These are phyloP conservation scores for Pardalotus punctatus DNA, from an alignment of 2,113 vertebrate species.

Conservation along the genomic window DNA sequence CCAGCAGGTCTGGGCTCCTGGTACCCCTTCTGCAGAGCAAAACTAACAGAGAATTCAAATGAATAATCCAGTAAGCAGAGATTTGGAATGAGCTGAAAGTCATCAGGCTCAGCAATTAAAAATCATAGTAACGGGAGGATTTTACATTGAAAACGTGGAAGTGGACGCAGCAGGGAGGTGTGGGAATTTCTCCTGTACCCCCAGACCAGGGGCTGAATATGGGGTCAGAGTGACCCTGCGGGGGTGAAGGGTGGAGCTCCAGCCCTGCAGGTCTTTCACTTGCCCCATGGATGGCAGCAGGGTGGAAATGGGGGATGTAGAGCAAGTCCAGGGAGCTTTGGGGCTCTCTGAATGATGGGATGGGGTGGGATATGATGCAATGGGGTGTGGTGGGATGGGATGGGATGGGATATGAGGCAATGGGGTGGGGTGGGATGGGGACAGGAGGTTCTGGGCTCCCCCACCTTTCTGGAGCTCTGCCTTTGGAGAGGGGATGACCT, in stretches of 20 bases:
- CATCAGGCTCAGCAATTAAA: not conserved
- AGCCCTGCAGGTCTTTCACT: not conserved
- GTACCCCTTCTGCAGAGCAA: not conserved
- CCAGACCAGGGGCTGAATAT: accelerated
- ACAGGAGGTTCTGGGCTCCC: accelerated
- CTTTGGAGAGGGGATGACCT: not conserved
- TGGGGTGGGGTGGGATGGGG: not conserved
- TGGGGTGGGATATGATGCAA: no score
- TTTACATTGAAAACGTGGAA: not conserved
- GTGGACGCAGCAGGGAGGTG: not conserved
- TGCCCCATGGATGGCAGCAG: not conserved
- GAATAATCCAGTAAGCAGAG: not conserved
- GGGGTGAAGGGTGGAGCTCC: not conserved
- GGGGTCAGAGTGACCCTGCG: accelerated
- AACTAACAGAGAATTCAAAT: not conserved
- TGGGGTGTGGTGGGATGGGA: not conserved
- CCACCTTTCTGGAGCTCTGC: not conserved
- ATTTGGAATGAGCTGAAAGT: not conserved
- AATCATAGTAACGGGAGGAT: not conserved
- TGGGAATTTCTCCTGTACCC: not conserved
- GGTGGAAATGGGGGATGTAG: not conserved
- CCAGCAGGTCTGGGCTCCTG: not conserved
- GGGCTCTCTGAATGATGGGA: not conserved
- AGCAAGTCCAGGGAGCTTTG: not conserved
- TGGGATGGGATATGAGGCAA: not conserved